Conservation (phyloP, 2,113 vertebrate species). For the Elachura formosa region DNA sequence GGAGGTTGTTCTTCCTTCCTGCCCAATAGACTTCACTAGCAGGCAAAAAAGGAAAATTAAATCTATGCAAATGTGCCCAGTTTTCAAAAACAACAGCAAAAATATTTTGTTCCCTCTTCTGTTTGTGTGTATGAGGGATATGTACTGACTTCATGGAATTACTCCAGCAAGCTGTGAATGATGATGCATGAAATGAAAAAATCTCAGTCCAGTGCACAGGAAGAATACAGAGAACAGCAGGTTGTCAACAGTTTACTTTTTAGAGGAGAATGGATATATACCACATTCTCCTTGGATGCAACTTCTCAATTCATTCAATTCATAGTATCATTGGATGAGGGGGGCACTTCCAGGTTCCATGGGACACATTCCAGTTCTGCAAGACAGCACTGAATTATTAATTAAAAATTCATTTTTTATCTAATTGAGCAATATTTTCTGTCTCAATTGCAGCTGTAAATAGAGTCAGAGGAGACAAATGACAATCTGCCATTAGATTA, state of each 20-base stretch:
- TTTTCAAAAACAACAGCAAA: neutral
- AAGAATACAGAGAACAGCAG: slow-evolving; percentile 19
- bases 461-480: neutral
- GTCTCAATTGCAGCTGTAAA: neutral
- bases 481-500: neutral
- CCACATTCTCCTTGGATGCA: neutral
- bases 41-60: neutral
- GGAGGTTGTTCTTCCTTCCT: neutral
- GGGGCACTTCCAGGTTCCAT: neutral
- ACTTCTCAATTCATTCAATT: neutral
- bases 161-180: slow-evolving; percentile 44
- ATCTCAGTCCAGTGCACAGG: slow-evolving; percentile 18
- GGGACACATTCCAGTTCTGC: neutral
- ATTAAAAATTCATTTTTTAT: neutral
- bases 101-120: neutral
- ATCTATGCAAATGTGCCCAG: neutral
- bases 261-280: neutral
- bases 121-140: slow-evolving; percentile 20
- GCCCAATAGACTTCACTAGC: neutral
- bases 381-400: neutral
- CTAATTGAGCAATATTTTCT: neutral
- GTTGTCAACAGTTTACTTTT: neutral
- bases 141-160: slow-evolving; percentile 37
- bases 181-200: slow-evolving; percentile 63
- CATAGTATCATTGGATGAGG: neutral